Base-by-base conservation (phyloP, 2,113 vertebrate species). In the Pundamilia nyererei region DNA sequence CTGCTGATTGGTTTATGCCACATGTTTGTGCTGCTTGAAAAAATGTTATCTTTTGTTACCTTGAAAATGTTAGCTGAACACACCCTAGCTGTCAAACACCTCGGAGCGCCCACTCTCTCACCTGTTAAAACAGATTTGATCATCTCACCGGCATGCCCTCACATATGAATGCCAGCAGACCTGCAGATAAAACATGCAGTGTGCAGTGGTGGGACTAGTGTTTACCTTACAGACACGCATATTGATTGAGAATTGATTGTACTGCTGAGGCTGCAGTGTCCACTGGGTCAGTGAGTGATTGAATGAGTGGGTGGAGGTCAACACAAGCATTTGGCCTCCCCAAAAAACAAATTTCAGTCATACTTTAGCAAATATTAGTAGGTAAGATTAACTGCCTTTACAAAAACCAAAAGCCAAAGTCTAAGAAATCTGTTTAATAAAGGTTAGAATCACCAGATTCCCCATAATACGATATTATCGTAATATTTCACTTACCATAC, bases 171-270 rank as follows among this genome's bases (percentile, higher is more conserved):
- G 65, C 51, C 33, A 53, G 51, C 77, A 65, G 56, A 88, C 13
- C 82, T 83, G 77, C 84, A 90, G 86, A 77, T 56, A 49, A 56
- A 81, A 87, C 83, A 35, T 14, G 17, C 42, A 47, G 42, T 4
- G 19, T 9, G 29, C 56, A 38, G n/a, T 2, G 33, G 31, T 38
- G 10, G 38, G 40, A 13, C 14, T 31, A 5, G 40, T 7, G 33
- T 89, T 84, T 19, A 80, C 33, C 35, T 82, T 33, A 81, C 81
- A 88, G 85, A 86, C 85, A 79, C 24, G 2, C 65, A 14, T 81
- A 92, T 92, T 83, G 91, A 94, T 85, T 38, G 31, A 7, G 51
- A 12, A 89, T 91, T 75, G 93, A 91, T 86, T 40, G 3, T 51
- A 54, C 47, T 49, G 72, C 86, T 79, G 82, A 79, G 70, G 72